Base-by-base conservation (phyloP, 2,797 vertebrate genomes). In the Anableps anableps region DNA sequence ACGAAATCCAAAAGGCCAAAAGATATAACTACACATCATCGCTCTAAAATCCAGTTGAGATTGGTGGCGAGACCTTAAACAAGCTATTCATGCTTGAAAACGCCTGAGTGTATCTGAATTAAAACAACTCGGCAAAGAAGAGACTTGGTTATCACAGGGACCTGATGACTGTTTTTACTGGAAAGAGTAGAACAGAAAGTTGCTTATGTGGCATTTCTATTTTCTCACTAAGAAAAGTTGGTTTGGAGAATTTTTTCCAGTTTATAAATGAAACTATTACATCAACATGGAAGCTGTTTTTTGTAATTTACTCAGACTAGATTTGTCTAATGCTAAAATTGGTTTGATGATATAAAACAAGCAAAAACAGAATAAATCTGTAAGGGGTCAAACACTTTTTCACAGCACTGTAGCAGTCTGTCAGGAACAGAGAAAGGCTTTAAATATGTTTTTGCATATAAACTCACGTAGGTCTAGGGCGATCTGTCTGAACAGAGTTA, bases 391-490 rank as follows among this genome's bases (percentile, higher is more conserved):
- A 64, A 64, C 36, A 34, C 34, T 36, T 64, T 64, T 64, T 64
- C 62, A 64, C 62, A 64, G 31, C 19, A 68, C 9, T 41, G 21
- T 23, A 26, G 3, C 29, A 29, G 26, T n/a, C n/a, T 14, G 21
- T 68, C 36, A 41, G 64, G 64, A 62, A 68, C 11, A 21, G 36
- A 19, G 11, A 5, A 31, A 47, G 76, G 7, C 10, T 36, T 26
- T 23, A 60, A 8, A 41, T 16, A 45, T 1, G 23, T 51, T 68
- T n/a, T 17, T 19, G 29, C 5, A 17, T 53, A 3, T 76, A 60
- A 80, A 92, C 95, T 95, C 86, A 96, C 95, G 93, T 34, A 96
- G 85, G 80, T 96, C 95, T 21, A 95, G 86, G 16, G 95, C 94
- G 5, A 96, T 95, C 88, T 96, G 95, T 74, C 93, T 92, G 77